These are phyloP conservation scores for Vimba vimba DNA, from an alignment of 2,113 vertebrate genomes.

Conservation along the genomic window DNA sequence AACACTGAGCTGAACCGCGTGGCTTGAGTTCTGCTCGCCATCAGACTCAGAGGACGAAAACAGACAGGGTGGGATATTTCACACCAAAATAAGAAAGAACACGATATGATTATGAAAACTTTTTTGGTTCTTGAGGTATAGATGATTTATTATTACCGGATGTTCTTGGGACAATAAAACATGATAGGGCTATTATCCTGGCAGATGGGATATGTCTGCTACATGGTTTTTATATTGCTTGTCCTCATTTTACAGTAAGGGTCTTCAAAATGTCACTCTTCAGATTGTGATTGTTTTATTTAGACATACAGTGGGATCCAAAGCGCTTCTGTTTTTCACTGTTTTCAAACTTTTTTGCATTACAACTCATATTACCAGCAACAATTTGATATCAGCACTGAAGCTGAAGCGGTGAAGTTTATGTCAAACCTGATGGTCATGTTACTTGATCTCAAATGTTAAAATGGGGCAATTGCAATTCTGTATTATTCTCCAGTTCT, in stretches of 20 bases:
- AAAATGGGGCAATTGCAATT: background rate
- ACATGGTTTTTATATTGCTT: conserved; percentile 8
- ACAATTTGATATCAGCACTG: background rate
- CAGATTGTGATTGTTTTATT: conserved; percentile 1
- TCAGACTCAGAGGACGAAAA: background rate
- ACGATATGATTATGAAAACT: background rate
- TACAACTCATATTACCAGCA: background rate
- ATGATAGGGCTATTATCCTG: conserved; percentile 19
- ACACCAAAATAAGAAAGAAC: conserved; percentile 1
- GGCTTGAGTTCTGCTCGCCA: background rate
- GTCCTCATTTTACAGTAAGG: background rate
- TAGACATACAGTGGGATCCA: background rate
- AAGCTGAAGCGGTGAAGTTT: background rate
- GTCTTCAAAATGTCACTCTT: background rate
- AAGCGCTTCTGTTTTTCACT: background rate
- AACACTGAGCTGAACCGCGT: conserved; percentile 16
- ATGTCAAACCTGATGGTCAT: background rate
- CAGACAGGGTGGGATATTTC: conserved; percentile 15
- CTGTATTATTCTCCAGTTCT: background rate
- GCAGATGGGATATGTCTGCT: conserved; percentile 35
- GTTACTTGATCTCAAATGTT: background rate
- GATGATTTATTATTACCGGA: conserved; percentile 16
- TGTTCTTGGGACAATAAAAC: conserved; percentile 16
- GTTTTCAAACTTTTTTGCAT: background rate
- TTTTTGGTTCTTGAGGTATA: background rate